These are phyloP conservation scores for Drosophila kurseongensis DNA, from an alignment of 1,140 invertebrate genomes.

Conservation along the genomic window DNA sequence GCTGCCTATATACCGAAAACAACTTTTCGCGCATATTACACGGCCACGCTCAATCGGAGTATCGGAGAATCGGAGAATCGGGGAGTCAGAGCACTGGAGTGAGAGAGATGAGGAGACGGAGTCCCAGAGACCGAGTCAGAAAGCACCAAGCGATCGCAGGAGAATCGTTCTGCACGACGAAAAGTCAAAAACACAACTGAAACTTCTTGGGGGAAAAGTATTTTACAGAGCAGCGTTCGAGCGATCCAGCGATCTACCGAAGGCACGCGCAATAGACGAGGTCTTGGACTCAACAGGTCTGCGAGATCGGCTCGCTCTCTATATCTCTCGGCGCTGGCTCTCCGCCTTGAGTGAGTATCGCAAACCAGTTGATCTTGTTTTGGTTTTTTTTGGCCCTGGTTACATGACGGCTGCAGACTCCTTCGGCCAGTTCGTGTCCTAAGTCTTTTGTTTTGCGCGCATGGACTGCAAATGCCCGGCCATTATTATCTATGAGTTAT, in stretches of 20 bases:
- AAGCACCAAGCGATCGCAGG: slow-evolving; percentile 16
- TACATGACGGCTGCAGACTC: slow-evolving; percentile 63
- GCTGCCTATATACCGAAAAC: slow-evolving; percentile 61
- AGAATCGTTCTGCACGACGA: slow-evolving; percentile 79
- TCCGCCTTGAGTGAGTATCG: slow-evolving; percentile 62
- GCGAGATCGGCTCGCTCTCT: slow-evolving; percentile 13
- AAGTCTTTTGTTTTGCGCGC: slow-evolving; percentile 78
- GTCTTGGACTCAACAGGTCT: slow-evolving; percentile 47
- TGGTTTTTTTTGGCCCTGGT: slow-evolving; percentile 62
- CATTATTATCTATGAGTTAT: slow-evolving; percentile 82
- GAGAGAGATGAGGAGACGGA: slow-evolving; percentile 7
- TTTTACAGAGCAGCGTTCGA: slow-evolving; percentile 60
- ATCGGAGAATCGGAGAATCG: slow-evolving; percentile 8
- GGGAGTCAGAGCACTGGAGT: slow-evolving; percentile 4
- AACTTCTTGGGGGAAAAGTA: slow-evolving; percentile 79
- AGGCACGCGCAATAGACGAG: slow-evolving; percentile 79
- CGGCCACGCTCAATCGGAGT: slow-evolving; percentile 4
- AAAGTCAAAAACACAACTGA: slow-evolving; percentile 81
- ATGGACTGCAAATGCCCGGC: slow-evolving; percentile 62
- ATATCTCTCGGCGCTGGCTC: slow-evolving; percentile 44
- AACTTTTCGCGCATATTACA: slow-evolving; percentile 71
- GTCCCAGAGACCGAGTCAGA: neutral
- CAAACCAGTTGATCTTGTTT: slow-evolving; percentile 81
- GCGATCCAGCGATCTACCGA: slow-evolving; percentile 31
- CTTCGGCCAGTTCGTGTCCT: slow-evolving; percentile 77